A percentile compares a stretch with the other conserved stretches of the same genome.
Evolutionary conservation across 2,113 vertebrate genomes (phyloP).

Genomic region (Theristicus caerulescens): DNA sequence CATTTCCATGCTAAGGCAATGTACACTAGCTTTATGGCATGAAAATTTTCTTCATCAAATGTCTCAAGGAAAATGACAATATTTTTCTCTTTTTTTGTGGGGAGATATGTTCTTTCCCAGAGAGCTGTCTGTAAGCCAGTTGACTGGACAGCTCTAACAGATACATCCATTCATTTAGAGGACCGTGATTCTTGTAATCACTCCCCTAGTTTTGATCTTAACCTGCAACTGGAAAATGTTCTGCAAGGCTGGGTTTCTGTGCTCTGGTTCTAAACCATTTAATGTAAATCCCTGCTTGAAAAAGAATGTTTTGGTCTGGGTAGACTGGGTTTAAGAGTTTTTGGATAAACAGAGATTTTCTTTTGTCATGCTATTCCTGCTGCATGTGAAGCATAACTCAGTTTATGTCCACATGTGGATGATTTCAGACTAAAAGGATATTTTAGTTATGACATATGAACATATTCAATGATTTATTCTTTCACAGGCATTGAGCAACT

Average conservation of each 20-base stretch:
- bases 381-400: not conserved
- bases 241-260: not conserved
- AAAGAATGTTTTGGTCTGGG: not conserved
- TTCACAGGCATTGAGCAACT: not conserved
- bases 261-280: not conserved
- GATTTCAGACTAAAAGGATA: not conserved
- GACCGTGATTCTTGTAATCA: accelerated
- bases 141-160: not conserved
- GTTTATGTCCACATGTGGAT: not conserved
- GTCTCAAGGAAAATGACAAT: not conserved
- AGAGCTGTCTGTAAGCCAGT: not conserved
- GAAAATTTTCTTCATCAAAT: not conserved
- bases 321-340: not conserved
- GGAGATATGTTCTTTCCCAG: not conserved
- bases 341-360: not conserved
- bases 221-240: not conserved
- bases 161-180: not conserved
- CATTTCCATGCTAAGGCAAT: not conserved
- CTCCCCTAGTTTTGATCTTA: not conserved
- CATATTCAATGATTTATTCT: not conserved
- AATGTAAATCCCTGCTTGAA: not conserved
- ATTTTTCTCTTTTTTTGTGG: not conserved
- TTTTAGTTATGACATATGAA: not conserved
- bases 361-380: not conserved
- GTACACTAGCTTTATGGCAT: not conserved